Conservation (phyloP, 2,888 invertebrate genomes). For the Gymnocheta viridis region DNA sequence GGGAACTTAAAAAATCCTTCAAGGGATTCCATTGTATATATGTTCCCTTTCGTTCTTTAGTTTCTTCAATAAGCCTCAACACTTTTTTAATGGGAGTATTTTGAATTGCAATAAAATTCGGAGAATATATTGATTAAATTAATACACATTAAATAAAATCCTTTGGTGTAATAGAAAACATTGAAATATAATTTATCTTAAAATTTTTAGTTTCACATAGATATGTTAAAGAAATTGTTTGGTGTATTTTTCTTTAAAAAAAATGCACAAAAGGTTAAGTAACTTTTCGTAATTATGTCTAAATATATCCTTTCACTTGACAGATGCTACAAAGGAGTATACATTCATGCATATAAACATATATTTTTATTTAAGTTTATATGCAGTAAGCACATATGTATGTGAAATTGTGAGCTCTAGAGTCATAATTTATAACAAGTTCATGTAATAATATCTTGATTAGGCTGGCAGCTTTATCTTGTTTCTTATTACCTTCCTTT, state of each 20-base stretch:
- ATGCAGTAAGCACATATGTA: neutral
- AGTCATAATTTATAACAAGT: slow-evolving; percentile 48
- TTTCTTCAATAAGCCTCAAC: too few species aligned
- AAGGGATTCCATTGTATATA: too few species aligned
- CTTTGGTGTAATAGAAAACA: too few species aligned
- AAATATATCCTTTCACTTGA: neutral
- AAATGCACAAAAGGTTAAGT: neutral
- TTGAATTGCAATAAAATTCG: too few species aligned
- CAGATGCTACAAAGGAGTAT: neutral
- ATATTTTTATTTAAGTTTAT: neutral
- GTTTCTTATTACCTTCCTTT: neutral
- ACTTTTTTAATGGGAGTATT: too few species aligned
- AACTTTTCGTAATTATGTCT: neutral
- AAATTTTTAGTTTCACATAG: neutral
- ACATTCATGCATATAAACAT: neutral
- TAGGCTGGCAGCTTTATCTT: slow-evolving; percentile 46
- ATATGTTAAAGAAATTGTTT: neutral
- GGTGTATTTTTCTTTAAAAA: neutral
- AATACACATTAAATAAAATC: too few species aligned
- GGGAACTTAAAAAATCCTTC: too few species aligned
- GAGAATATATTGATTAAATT: too few species aligned
- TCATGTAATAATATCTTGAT: slow-evolving; percentile 53
- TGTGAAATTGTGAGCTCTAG: neutral
- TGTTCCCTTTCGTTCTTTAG: too few species aligned
- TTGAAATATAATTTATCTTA: too few species aligned